Percentiles rank a stretch among this genome's conserved stretches.
phyloP scores from a whole-genome alignment of 1,140 invertebrate species.

The Platorchestia sp. region DNA sequence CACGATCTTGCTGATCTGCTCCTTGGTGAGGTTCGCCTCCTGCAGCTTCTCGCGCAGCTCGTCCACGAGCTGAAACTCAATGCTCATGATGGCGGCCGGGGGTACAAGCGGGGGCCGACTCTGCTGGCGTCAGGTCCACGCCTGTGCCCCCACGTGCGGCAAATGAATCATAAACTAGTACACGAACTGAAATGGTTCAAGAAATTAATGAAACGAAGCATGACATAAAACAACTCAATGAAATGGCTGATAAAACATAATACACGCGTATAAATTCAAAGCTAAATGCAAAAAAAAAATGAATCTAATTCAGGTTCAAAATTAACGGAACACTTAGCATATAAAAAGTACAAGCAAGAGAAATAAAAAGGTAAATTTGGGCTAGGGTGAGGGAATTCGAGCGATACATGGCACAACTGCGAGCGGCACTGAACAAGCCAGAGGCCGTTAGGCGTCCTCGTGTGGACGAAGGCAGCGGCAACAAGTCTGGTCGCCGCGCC shows the following conservation, averaged over 20 bases:
- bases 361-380: too few species aligned
- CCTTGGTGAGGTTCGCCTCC: conserved; percentile 62
- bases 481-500: too few species aligned
- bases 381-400: too few species aligned
- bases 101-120: background rate
- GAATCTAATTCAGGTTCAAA: background rate
- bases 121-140: too few species aligned
- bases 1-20: conserved; percentile 62
- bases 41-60: conserved; percentile 65
- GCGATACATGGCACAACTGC: too few species aligned
- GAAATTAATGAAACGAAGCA: background rate
- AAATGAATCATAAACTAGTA: background rate
- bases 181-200: background rate
- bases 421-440: too few species aligned
- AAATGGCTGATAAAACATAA: background rate
- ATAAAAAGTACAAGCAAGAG: too few species aligned
- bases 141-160: background rate
- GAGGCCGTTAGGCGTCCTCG: too few species aligned
- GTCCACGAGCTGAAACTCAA: conserved; percentile 66
- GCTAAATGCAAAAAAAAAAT: background rate
- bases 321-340: too few species aligned
- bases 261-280: background rate
- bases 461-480: too few species aligned
- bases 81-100: conserved; percentile 25
- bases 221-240: too few species aligned